Evolutionary conservation across 1,140 invertebrate species (phyloP).

Genomic region (Fopius arisanus): DNA sequence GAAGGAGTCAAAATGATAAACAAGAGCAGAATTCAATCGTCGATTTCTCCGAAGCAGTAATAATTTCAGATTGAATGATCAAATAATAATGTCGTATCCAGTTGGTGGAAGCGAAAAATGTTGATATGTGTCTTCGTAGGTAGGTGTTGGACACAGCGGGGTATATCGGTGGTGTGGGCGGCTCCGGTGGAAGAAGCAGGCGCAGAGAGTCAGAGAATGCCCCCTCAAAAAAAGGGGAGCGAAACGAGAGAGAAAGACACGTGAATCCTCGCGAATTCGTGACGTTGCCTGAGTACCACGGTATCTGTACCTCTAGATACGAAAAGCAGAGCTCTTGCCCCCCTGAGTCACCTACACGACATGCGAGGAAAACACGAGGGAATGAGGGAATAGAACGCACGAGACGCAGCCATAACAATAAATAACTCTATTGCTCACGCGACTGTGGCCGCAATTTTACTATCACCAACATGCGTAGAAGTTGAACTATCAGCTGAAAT

Average conservation of each 20-base stretch:
- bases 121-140: conserved; percentile 47
- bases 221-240: not conserved
- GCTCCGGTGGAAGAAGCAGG: conserved; percentile 30
- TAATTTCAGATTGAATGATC: conserved; percentile 61
- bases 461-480: conserved; percentile 37
- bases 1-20: too few relatives aligned
- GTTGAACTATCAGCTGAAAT: conserved; percentile 44
- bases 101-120: not conserved
- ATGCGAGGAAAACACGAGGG: conserved; percentile 19
- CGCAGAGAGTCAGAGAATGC: not conserved
- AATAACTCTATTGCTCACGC: conserved; percentile 61
- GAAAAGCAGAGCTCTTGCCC: not conserved
- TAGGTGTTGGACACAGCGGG: conserved; percentile 64
- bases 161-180: conserved; percentile 53
- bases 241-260: conserved; percentile 6
- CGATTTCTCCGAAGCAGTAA: conserved; percentile 35
- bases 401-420: conserved; percentile 60
- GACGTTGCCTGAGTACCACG: not conserved
- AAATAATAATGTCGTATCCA: conserved; percentile 16
- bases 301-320: conserved; percentile 16
- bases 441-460: conserved; percentile 41
- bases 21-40: too few relatives aligned
- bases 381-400: conserved; percentile 30
- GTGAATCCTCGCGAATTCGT: conserved; percentile 3
- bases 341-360: conserved; percentile 56